Base-by-base conservation (phyloP, 2,797 vertebrate genomes). In the Amphiprion clarkii region DNA sequence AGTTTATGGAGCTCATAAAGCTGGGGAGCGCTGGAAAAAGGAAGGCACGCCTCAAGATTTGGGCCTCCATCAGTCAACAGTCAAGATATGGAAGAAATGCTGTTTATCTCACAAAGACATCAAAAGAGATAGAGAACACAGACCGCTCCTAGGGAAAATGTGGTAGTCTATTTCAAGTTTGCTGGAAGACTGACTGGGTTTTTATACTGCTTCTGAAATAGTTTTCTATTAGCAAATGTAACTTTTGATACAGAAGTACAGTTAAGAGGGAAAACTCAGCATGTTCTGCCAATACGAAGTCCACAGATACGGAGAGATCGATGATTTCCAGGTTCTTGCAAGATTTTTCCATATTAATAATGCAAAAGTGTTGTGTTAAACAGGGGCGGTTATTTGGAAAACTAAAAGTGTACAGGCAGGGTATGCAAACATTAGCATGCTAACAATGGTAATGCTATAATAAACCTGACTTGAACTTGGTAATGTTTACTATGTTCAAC, bases 71-170 rank as follows among this genome's bases (percentile, higher is more conserved):
- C 71, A 74, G 60, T 72, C 61, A 61, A 42, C 49, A 36, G 53
- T 31, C 23, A 33, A 67, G 57, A 73, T 60, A 59, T 40, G 31
- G 29, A 55, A 42, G 54, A 82, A 71, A 60, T 13, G 51, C 42
- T 57, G 52, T 53, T 76, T 40, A 76, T 85, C 83, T 71, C 29
- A 16, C 57, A 7, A 2, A 52, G n/a, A 69, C 23, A 80, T 58
- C 57, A 19, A 5, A 52, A 46, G 54, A 60, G 25, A 58, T 9
- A 42, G 54, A 70, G 14, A 51, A 51, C 25, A 64, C 67, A 64
- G 58, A 64, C n/a, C 27, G 57, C 25, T 54, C 2, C 25, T 44
- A 4, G 16, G 40, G 25, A 39, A 62, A 69, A 81, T 55, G 59
- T 7, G 25, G 3, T 14, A 1, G 33, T 40, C 25, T 52, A 12